A percentile compares a stretch with the other conserved stretches of the same genome.
These are phyloP conservation scores for Orycteropus afer DNA, from an alignment of 2,113 vertebrate species.

Conservation along the genomic window DNA sequence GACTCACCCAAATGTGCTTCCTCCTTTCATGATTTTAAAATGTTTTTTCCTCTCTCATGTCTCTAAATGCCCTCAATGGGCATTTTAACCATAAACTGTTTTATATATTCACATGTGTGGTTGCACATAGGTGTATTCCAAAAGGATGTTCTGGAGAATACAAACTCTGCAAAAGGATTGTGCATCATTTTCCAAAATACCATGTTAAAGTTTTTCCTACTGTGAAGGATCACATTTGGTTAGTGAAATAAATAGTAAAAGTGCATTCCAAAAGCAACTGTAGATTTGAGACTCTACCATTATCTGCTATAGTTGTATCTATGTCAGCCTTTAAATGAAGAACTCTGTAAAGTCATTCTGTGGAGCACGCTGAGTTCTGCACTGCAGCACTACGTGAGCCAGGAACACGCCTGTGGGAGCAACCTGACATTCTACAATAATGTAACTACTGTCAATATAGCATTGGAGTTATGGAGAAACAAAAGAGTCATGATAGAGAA, in stretches of 20 bases:
- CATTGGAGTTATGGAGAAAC: neutral
- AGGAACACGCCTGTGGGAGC: neutral
- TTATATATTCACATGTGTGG: neutral
- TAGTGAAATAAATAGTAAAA: conserved; percentile 22
- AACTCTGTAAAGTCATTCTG: neutral
- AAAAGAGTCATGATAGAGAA: neutral
- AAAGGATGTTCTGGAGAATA: conserved; percentile 7
- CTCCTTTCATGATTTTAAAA: neutral
- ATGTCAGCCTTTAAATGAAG: neutral
- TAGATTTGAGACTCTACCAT: neutral
- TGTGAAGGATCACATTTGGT: conserved; percentile 5
- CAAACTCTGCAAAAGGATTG: neutral
- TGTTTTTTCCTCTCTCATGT: neutral
- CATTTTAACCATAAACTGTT: neutral
- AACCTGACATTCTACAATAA: neutral
- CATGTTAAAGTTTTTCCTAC: neutral
- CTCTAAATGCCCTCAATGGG: neutral
- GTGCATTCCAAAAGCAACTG: neutral
- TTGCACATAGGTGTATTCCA: neutral
- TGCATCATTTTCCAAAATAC: neutral
- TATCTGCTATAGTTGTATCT: neutral
- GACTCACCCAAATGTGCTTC: neutral
- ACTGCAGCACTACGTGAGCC: neutral
- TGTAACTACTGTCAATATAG: neutral
- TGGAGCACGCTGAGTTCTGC: neutral